phyloP scores from a whole-genome alignment of 1,140 invertebrate genomes.

The Bombus pascuorum region DNA sequence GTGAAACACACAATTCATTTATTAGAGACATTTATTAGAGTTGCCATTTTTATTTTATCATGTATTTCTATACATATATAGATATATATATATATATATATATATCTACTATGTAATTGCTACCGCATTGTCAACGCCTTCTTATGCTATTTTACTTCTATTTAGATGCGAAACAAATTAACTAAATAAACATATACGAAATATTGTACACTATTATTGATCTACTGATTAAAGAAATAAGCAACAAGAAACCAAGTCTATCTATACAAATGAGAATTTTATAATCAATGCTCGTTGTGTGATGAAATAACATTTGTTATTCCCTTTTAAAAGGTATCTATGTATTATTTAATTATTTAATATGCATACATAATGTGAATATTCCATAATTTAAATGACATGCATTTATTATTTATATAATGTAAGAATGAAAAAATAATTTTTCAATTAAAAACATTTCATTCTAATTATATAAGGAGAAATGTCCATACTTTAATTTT shows the following conservation, averaged over 20 bases:
- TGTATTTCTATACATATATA: slow-evolving; percentile 22
- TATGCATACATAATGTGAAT: not conserved
- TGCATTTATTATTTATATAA: slow-evolving; percentile 33
- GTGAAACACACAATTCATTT: slow-evolving; percentile 13
- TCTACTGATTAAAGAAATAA: slow-evolving; percentile 11
- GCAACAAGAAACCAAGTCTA: slow-evolving; percentile 5
- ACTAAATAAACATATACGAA: slow-evolving; percentile 3
- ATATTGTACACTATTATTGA: slow-evolving; percentile 10
- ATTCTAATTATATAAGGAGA: not conserved
- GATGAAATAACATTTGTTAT: slow-evolving; percentile 36
- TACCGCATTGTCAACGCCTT: slow-evolving; percentile 1
- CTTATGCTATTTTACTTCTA: slow-evolving; percentile 10
- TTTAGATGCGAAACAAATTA: slow-evolving; percentile 15
- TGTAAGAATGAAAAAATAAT: not conserved
- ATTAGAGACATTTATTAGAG: slow-evolving; percentile 13
- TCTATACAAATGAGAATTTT: slow-evolving; percentile 25
- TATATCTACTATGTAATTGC: slow-evolving; percentile 33
- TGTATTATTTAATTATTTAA: slow-evolving; percentile 21
- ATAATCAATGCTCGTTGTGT: slow-evolving; percentile 25
- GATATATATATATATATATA: slow-evolving; percentile 20
- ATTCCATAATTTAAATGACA: not conserved
- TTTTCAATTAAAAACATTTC: slow-evolving; percentile 7
- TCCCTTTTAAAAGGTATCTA: slow-evolving; percentile 15
- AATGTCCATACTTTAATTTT: not conserved
- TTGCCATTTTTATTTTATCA: slow-evolving; percentile 32